A percentile compares a stretch with the other conserved stretches of the same genome.
phyloP scores from a whole-genome alignment of 2,888 invertebrate species.

The Rhingia campestris region DNA sequence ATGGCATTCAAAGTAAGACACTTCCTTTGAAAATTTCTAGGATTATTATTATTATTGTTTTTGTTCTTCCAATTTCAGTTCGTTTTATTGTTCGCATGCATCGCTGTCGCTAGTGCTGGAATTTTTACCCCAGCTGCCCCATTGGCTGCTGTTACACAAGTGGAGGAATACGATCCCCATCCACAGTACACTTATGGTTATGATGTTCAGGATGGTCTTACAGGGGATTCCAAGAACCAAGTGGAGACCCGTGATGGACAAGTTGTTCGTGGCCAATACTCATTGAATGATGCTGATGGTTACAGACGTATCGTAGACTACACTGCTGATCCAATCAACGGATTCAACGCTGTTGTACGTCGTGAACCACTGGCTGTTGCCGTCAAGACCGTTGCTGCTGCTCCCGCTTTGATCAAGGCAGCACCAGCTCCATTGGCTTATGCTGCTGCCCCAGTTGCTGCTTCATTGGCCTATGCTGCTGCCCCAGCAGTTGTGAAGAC shows the following conservation, averaged over 20 bases:
- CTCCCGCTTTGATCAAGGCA: constrained; percentile 46
- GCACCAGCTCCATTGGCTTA: constrained; percentile 55
- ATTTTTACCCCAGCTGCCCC: constrained; percentile 73
- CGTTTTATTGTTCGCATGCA: constrained; percentile 74
- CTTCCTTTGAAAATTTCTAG: constrained; percentile 24
- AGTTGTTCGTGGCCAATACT: constrained; percentile 84
- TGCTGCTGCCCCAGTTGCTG: constrained; percentile 29
- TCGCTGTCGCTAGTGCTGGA: constrained; percentile 77
- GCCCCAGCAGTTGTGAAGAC: constrained; percentile 77
- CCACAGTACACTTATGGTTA: constrained; percentile 83
- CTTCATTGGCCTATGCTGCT: constrained; percentile 1
- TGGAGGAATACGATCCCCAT: constrained; percentile 78
- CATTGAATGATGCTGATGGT: constrained; percentile 84
- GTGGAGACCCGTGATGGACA: constrained; percentile 84
- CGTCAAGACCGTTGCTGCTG: constrained; percentile 62
- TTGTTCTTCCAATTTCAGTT: constrained; percentile 70
- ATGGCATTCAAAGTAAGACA: constrained; percentile 82
- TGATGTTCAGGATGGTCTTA: constrained; percentile 83
- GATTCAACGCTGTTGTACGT: constrained; percentile 84
- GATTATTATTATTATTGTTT: neutral
- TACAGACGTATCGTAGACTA: constrained; percentile 84
- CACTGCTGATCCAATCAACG: constrained; percentile 83
- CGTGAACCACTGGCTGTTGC: constrained; percentile 81
- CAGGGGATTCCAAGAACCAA: constrained; percentile 84
- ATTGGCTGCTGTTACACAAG: constrained; percentile 65